Percentiles rank a stretch among this genome's conserved stretches.
Conservation (phyloP, 2,113 vertebrate species). For the Lichenostomus cassidix region DNA sequence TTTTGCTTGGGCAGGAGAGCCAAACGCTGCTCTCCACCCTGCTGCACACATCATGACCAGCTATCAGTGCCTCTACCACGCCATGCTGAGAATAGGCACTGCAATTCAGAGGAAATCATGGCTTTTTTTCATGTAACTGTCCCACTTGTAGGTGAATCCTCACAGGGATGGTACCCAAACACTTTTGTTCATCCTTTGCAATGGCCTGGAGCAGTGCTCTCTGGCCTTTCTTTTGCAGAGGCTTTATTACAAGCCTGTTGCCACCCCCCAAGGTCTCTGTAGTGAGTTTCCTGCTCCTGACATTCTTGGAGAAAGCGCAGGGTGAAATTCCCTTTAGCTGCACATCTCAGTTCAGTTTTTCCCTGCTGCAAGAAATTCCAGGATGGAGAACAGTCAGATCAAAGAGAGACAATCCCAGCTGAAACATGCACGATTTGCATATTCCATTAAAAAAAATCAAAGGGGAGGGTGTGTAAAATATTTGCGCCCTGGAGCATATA, state of each 20-base stretch:
- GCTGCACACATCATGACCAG: rapidly evolving
- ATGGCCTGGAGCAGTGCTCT: background rate
- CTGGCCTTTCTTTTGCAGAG: background rate
- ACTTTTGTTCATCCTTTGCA: background rate
- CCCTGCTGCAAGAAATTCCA: background rate
- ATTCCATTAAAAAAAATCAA: conserved; percentile 61
- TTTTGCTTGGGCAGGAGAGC: background rate
- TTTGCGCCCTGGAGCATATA: conserved; percentile 50
- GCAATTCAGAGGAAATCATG: background rate
- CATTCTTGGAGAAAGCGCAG: background rate
- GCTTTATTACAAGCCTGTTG: background rate
- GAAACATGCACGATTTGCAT: conserved; percentile 49
- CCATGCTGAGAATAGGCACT: background rate
- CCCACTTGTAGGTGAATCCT: background rate
- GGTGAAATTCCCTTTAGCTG: conserved; percentile 4
- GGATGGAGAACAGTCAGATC: conserved; percentile 37
- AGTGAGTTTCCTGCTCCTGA: background rate
- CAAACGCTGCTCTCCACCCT: background rate
- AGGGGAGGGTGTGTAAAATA: conserved; percentile 64
- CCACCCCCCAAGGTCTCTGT: background rate
- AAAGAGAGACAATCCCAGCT: conserved; percentile 57
- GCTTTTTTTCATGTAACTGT: rapidly evolving
- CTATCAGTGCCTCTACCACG: rapidly evolving
- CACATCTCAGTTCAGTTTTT: background rate
- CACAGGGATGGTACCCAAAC: rapidly evolving